phyloP scores from a whole-genome alignment of 1,140 invertebrate genomes.

The Anagrus nilaparvatae region DNA sequence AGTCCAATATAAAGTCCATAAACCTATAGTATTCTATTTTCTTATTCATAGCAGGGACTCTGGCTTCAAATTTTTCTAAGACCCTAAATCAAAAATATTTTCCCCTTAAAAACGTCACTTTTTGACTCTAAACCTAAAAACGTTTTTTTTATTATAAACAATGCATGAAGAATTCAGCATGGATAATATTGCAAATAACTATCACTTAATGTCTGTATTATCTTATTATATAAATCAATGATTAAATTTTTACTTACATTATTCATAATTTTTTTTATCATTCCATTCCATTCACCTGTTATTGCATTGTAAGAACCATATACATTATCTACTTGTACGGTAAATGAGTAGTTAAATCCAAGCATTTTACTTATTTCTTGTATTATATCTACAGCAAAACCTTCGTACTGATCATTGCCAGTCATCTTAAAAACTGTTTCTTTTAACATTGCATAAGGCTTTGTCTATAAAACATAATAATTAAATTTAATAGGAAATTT shows the following conservation, averaged over 20 bases:
- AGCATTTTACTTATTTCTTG: slow-evolving; percentile 61
- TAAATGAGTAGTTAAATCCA: slow-evolving; percentile 81
- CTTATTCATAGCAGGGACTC: too few relatives aligned
- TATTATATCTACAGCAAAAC: slow-evolving; percentile 74
- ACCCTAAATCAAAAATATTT: too few relatives aligned
- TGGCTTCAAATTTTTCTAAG: too few relatives aligned
- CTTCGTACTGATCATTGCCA: slow-evolving; percentile 75
- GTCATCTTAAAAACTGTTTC: slow-evolving; percentile 56
- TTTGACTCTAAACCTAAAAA: too few relatives aligned
- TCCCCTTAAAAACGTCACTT: too few relatives aligned
- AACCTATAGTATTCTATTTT: too few relatives aligned
- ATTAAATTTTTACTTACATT: slow-evolving; percentile 44
- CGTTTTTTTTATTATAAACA: too few relatives aligned
- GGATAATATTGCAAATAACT: too few relatives aligned
- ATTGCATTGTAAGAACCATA: slow-evolving; percentile 59
- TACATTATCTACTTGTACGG: slow-evolving; percentile 60
- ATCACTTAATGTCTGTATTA: too few relatives aligned
- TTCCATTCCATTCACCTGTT: slow-evolving; percentile 74
- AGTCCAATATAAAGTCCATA: too few relatives aligned
- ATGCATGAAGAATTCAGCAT: too few relatives aligned
- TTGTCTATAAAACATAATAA: slow-evolving; percentile 48
- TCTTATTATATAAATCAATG: background rate
- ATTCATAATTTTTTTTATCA: slow-evolving; percentile 73
- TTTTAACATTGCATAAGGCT: slow-evolving; percentile 79
- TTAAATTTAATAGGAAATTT: too few relatives aligned